These are phyloP conservation scores for Volucella inanis DNA, from an alignment of 2,888 invertebrate species.

Conservation along the genomic window DNA sequence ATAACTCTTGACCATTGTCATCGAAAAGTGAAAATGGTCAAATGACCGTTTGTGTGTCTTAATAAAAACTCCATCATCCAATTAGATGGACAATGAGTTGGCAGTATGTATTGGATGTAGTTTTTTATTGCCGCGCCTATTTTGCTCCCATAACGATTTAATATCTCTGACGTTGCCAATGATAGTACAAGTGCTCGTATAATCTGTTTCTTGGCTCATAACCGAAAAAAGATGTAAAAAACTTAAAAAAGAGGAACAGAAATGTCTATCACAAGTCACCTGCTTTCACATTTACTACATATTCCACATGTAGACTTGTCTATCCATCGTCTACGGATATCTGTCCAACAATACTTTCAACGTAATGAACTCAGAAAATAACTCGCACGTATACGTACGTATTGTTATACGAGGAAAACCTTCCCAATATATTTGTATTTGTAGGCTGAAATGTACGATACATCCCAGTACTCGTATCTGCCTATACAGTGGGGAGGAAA, in stretches of 20 bases:
- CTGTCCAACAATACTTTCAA: constrained; percentile 33
- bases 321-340: not conserved
- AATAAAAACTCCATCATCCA: constrained; percentile 43
- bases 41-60: constrained; percentile 5
- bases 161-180: not conserved
- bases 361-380: constrained; percentile 69
- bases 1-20: constrained; percentile 21
- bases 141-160: constrained; percentile 6
- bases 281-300: constrained; percentile 68
- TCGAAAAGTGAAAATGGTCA: constrained; percentile 51
- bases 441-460: constrained; percentile 4
- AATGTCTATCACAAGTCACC: constrained; percentile 58
- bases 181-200: no score
- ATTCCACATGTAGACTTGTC: constrained; percentile 42
- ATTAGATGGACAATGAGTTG: constrained; percentile 57
- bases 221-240: constrained; percentile 17
- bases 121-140: constrained; percentile 4
- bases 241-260: constrained; percentile 16
- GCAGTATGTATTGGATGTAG: constrained; percentile 4
- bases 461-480: no score
- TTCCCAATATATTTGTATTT: constrained; percentile 20
- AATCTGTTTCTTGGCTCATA: not conserved
- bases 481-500: constrained; percentile 34
- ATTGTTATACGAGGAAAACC: constrained; percentile 55
- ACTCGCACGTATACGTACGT: constrained; percentile 37